phyloP scores from a whole-genome alignment of 2,797 vertebrate species.

The Scyliorhinus canicula region DNA sequence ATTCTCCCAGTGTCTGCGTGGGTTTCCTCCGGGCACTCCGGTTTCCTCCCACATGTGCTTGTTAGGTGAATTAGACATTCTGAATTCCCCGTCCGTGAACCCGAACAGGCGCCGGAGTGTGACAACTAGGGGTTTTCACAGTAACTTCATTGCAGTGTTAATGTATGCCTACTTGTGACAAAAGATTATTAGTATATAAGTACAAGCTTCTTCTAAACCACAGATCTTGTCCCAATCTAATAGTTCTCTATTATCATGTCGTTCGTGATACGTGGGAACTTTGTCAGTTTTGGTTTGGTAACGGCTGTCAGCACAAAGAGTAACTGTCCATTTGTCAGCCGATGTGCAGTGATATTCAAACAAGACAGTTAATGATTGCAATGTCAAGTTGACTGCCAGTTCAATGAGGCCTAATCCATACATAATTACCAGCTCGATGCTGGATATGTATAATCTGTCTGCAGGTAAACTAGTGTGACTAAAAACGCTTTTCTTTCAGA shows the following conservation, averaged over 20 bases:
- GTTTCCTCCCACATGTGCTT: too few species aligned
- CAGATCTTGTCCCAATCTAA: neutral
- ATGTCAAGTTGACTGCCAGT: neutral
- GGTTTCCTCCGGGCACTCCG: too few species aligned
- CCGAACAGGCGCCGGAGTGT: too few species aligned
- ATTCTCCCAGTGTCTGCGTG: too few species aligned
- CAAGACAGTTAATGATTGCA: neutral
- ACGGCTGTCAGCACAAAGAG: neutral
- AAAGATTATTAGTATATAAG: too few species aligned
- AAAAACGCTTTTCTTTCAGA: neutral
- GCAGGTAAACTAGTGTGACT: neutral
- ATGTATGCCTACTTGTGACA: too few species aligned
- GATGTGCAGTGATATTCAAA: neutral
- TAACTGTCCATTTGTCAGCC: neutral
- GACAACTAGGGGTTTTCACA: too few species aligned
- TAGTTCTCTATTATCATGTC: neutral
- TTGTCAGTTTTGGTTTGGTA: neutral
- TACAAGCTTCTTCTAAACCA: neutral
- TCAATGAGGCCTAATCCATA: neutral
- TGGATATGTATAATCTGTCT: neutral
- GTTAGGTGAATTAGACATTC: too few species aligned
- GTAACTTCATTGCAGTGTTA: too few species aligned
- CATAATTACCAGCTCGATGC: neutral
- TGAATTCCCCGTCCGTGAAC: too few species aligned
- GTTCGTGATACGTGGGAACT: neutral